Percentiles rank a stretch among this genome's conserved stretches.
phyloP scores from a whole-genome alignment of 2,888 invertebrate genomes.

The Diarsia mendica region DNA sequence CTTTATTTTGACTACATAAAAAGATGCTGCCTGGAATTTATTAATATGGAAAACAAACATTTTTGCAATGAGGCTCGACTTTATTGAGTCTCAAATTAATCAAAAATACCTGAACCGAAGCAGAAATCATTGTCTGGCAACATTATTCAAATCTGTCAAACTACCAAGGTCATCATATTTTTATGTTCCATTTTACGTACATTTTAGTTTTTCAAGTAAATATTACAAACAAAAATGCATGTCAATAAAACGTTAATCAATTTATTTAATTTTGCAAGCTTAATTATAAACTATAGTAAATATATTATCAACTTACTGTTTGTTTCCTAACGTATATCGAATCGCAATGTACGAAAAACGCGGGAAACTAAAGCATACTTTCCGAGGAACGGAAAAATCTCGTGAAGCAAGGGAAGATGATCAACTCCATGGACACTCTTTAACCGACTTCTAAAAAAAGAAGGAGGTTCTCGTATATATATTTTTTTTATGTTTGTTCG shows the following conservation, averaged over 20 bases:
- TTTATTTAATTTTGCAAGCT: background rate
- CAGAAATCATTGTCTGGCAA: conserved; percentile 20
- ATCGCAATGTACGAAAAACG: background rate
- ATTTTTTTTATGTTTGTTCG: too few species aligned
- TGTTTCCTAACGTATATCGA: background rate
- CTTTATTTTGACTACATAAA: background rate
- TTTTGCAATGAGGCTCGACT: background rate
- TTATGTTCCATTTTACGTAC: conserved; percentile 58
- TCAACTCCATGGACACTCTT: too few species aligned
- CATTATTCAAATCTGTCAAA: conserved; percentile 60
- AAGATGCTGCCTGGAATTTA: background rate
- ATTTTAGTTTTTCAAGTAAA: background rate
- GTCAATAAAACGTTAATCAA: background rate
- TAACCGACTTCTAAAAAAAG: too few species aligned
- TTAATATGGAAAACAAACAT: background rate
- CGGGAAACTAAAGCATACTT: conserved; percentile 6
- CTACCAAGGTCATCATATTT: conserved; percentile 65
- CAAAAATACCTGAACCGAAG: conserved; percentile 21
- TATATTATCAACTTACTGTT: background rate
- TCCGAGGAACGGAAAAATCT: background rate
- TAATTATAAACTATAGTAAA: background rate
- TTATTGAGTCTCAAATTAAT: too few species aligned
- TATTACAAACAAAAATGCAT: too few species aligned
- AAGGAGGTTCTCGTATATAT: too few species aligned
- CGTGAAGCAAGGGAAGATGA: too few species aligned